Conservation (phyloP, 2,888 invertebrate species). For the Therioaphis trifolii region DNA sequence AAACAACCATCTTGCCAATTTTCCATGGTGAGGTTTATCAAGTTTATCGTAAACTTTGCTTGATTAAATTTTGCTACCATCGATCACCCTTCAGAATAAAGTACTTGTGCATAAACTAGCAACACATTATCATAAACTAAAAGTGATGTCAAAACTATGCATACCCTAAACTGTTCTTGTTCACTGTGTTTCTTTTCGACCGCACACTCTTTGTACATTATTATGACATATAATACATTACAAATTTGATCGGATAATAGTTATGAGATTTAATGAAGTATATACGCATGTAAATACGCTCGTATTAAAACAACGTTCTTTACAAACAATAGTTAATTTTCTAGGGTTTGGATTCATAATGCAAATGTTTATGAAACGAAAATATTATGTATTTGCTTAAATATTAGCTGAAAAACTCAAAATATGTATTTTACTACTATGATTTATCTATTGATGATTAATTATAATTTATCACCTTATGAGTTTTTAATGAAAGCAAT, state of each 20-base stretch:
- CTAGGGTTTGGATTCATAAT: no score
- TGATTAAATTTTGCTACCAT: slow-evolving; percentile 13
- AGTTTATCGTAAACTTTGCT: slow-evolving; percentile 33
- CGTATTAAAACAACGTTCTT: no score
- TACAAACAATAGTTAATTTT: no score
- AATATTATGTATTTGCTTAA: no score
- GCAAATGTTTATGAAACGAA: no score
- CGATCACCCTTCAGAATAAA: background rate
- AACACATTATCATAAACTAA: slow-evolving; percentile 30
- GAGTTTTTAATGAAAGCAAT: no score
- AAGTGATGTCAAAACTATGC: background rate
- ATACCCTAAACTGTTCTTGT: background rate
- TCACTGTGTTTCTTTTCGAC: background rate
- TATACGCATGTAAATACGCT: no score
- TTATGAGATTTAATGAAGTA: no score
- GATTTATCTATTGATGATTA: no score
- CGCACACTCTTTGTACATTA: background rate
- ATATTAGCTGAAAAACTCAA: no score
- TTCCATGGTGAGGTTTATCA: slow-evolving; percentile 17
- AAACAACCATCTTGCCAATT: slow-evolving; percentile 1
- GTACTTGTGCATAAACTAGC: background rate
- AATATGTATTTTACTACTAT: no score
- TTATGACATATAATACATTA: background rate
- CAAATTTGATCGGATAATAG: background rate
- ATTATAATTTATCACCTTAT: no score